A percentile compares a stretch with the other conserved stretches of the same genome.
Conservation (phyloP, 1,140 invertebrate genomes). For the Dufourea novaeangliae region DNA sequence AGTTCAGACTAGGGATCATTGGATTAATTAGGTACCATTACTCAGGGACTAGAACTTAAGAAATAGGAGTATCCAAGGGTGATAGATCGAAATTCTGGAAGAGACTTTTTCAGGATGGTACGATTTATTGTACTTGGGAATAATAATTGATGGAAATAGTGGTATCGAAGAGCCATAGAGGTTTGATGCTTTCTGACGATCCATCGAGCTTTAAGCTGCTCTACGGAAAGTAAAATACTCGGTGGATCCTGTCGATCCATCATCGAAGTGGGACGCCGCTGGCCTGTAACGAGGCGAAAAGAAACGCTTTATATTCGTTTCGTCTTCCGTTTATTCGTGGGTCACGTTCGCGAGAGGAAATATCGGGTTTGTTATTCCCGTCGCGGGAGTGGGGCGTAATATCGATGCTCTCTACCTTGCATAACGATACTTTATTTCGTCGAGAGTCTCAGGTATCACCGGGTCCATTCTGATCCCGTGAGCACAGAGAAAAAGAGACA, state of each 20-base stretch:
- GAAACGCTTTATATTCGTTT: not conserved
- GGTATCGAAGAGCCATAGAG: too few species aligned
- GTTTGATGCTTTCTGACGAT: too few species aligned
- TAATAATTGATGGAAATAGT: too few species aligned
- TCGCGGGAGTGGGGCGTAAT: conserved; percentile 1
- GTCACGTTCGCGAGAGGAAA: conserved; percentile 4
- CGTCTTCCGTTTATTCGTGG: not conserved
- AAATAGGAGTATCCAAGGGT: too few species aligned
- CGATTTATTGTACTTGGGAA: too few species aligned
- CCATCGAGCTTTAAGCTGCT: not conserved
- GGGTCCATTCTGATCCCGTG: conserved; percentile 25
- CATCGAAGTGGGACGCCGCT: not conserved
- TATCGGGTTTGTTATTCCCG: conserved; percentile 50
- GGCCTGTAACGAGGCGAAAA: not conserved
- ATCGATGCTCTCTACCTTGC: conserved; percentile 34
- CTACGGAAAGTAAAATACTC: not conserved
- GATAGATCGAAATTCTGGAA: too few species aligned
- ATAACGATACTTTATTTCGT: conserved; percentile 62
- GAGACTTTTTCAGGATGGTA: too few species aligned
- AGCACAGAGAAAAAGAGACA: too few species aligned
- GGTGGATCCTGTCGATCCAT: not conserved
- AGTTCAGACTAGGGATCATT: too few species aligned
- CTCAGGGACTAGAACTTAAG: too few species aligned
- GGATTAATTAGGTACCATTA: too few species aligned
- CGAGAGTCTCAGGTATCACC: conserved; percentile 12